Evolutionary conservation across 2,888 invertebrate species (phyloP).

Genomic region (Netelia melanura): DNA sequence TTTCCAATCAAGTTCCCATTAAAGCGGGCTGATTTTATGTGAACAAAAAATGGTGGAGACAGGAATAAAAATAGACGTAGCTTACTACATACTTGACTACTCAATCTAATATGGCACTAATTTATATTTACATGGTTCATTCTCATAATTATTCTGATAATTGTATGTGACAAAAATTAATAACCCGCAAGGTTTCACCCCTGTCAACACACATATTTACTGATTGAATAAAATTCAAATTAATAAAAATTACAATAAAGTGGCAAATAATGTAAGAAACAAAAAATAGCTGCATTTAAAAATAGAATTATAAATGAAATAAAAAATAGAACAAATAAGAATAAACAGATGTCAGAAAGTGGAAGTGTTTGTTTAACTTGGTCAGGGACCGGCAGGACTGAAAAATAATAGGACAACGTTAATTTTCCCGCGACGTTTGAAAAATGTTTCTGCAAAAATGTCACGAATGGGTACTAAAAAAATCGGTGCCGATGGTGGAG

Average conservation of each 20-base stretch:
- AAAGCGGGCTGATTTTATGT: constrained; percentile 51
- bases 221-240: background rate
- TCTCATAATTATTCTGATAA: background rate
- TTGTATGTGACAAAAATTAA: background rate
- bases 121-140: background rate
- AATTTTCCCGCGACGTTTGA: background rate
- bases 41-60: background rate
- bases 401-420: background rate
- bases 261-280: background rate
- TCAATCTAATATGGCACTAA: background rate
- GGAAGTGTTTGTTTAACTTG: no score
- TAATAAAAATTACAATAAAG: background rate
- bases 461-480: background rate
- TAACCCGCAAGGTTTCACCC: background rate
- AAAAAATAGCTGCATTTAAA: no score
- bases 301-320: no score
- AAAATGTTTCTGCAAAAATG: background rate
- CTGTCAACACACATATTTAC: background rate
- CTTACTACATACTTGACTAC: background rate
- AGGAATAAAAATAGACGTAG: background rate
- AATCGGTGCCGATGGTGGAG: background rate
- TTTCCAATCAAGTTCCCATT: constrained; percentile 76
- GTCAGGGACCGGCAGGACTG: background rate
- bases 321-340: no score
- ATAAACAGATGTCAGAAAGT: no score